A percentile compares a stretch with the other conserved stretches of the same genome.
Evolutionary conservation across 1,140 invertebrate species (phyloP).

Genomic region (roundworm (Caenorhabditis elegans)): WBcel235 BX284606.5:6377001-6377500

Average conservation of each 20-base stretch:
- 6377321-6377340: background rate
- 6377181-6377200: slow-evolving; percentile 35
- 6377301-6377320: background rate
- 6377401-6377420: slow-evolving; percentile 10
- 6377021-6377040: slow-evolving; percentile 37
- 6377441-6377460: background rate
- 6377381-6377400: slow-evolving; percentile 33
- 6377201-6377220: slow-evolving; percentile 44
- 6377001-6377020: slow-evolving; percentile 50
- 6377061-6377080: no score
- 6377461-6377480: slow-evolving; percentile 11
- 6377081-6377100: slow-evolving; percentile 26
- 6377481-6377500: slow-evolving; percentile 14
- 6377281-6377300: background rate
- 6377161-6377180: background rate
- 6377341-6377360: slow-evolving; percentile 10
- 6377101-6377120: slow-evolving; percentile 35
- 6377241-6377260: slow-evolving; percentile 36
- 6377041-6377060: no score
- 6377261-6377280: background rate
- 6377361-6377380: slow-evolving; percentile 24
- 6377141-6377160: background rate
- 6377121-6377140: slow-evolving; percentile 16
- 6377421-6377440: slow-evolving; percentile 33
- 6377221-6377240: slow-evolving; percentile 22